Evolutionary conservation across 2,888 invertebrate genomes (phyloP), one percentile per base, ranked within the genome.

Genomic region (Chymomyza procnemis): DNA sequence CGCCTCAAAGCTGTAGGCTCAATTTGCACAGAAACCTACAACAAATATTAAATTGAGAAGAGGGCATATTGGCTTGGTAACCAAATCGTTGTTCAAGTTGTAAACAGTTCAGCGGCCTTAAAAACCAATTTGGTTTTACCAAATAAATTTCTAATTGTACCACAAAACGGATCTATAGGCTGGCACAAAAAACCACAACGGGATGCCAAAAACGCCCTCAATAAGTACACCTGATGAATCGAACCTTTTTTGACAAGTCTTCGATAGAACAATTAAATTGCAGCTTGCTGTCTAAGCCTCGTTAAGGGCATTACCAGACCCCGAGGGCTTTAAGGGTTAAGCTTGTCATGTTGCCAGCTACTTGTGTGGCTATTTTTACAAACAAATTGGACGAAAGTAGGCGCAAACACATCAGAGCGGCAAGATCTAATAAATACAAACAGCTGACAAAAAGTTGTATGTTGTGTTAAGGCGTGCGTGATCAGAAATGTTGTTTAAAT

Each of bases 401-500:
- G 47, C 58, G 34, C 30, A 58, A 69, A 54, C 41, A 62, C 57
- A 41, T 9, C 12, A 9, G 12, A 41, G 34, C 34, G 34, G 34
- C 34, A 41, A 41, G 34, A 58, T 22, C 47, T 56, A 16, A 47
- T 34, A 46, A 57, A 60, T 55, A 9, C 14, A 19, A 50, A 50
- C 50, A 50, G 50, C 50, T 50, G 50, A 19, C 18, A 50, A 50
- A 50, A 50, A 50, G 18, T 50, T 50, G n/a, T 16, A 19, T 19
- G 50, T n/a, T 16, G 16, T 18, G n/a, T 18, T 48, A 2, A 16
- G 19, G n/a, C 52, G 59, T 59, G 59, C 64, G n/a, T n/a, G 52
- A 59, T 52, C 54, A 60, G 59, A 52, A 59, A 54, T 34, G 14
- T 46, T 34, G 19, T 75, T 68, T 79, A 77, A 75, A 81, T 74